Evolutionary conservation across 1,140 invertebrate genomes (phyloP), one percentile per base, ranked within the genome.

Genomic region (Magallana angulata): DNA sequence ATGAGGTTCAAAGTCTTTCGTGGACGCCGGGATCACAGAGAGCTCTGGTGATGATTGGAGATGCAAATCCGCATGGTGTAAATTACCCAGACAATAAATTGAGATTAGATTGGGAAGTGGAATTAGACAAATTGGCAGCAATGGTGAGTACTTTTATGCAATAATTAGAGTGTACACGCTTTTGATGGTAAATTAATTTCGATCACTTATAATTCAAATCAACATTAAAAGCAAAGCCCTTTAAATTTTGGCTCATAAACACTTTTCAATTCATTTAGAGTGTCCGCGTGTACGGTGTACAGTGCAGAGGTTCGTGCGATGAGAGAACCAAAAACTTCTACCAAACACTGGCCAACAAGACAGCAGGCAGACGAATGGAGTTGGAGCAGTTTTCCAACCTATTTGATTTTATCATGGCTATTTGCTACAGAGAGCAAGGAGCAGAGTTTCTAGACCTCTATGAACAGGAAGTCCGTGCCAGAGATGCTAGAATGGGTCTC

Each of bases 361-460:
- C 91, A 14, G 81, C 85, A 8, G 91, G 91, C 8, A 83, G 86
- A 68, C 80, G 87, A 57, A 60, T 92, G 11, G 58, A 89, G 64
- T 82, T 92, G 0, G 88, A 85, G 5, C 76, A 92, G 7, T 92
- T 92, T 58, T 68, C 87, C 68, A 91, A 92, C 81, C 88, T 92
- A 0, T 91, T 90, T 87, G 92, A 93, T 64, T 89, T 92, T 62
- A 91, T 93, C 6, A 93, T 93, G 91, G 91, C 91, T 14, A 24
- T 24, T 24, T 24, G 91, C 82, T 93, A 93, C 88, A 89, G 91
- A 80, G 92, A 93, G 86, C 85, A 88, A 11, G 91, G 91, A 11
- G 88, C 87, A 7, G 91, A 90, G 14, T 89, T 91, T 57, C 82
- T 93, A 11, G 82, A 91, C 83, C 83, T 87, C 57, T 91, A 91